These are phyloP conservation scores for Urechis unicinctus DNA, from an alignment of 2,888 invertebrate genomes.

Conservation along the genomic window DNA sequence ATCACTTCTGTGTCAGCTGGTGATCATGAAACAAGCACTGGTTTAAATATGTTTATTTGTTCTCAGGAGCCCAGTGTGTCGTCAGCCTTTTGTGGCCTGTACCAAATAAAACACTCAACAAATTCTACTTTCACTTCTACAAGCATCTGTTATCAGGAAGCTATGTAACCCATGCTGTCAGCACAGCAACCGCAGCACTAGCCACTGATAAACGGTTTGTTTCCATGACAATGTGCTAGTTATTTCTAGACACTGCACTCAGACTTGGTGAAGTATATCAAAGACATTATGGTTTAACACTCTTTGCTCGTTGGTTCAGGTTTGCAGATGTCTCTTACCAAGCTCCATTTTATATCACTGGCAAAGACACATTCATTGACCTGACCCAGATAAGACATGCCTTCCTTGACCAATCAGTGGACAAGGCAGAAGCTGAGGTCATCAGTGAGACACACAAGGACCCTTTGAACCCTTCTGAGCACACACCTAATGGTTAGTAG, in stretches of 20 bases:
- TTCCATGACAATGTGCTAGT: neutral
- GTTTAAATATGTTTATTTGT: neutral
- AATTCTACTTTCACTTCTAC: conserved; percentile 42
- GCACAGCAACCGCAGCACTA: conserved; percentile 23
- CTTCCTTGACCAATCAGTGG: conserved; percentile 40
- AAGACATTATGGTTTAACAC: too few species aligned
- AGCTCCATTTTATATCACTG: conserved; percentile 35
- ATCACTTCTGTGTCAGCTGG: too few species aligned
- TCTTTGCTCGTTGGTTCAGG: conserved; percentile 5
- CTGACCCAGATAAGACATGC: conserved; percentile 32
- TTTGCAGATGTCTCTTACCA: conserved; percentile 25
- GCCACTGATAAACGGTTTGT: conserved; percentile 30
- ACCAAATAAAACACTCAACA: conserved; percentile 30
- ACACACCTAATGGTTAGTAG: conserved; percentile 3
- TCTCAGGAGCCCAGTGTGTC: conserved; percentile 44
- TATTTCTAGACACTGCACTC: neutral
- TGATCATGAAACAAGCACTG: too few species aligned
- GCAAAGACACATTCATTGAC: conserved; percentile 35
- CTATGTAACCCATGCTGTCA: conserved; percentile 29
- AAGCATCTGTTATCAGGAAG: conserved; percentile 27
- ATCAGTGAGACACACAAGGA: conserved; percentile 23
- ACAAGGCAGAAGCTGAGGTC: conserved; percentile 30
- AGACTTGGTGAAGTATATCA: too few species aligned
- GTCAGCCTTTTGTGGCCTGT: conserved; percentile 35
- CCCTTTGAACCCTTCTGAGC: conserved; percentile 21